Base-by-base conservation (phyloP, 2,797 vertebrate genomes). In the Microcaecilia unicolor region DNA sequence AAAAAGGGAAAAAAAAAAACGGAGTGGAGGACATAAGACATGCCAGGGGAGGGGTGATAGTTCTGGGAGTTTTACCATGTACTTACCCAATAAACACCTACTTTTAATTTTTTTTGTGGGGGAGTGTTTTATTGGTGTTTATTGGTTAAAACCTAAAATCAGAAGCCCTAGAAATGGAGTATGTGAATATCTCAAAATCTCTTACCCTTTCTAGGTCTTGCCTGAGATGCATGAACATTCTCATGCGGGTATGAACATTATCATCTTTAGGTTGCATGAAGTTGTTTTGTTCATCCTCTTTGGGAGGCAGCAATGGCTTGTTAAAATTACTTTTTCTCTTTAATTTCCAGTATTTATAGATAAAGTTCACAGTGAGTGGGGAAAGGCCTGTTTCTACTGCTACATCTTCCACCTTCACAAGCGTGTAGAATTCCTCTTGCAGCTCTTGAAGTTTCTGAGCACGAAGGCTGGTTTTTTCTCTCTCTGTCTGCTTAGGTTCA, bases 151-250 rank as follows among this genome's bases (percentile, higher is more conserved):
- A n/a, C n/a, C n/a, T n/a, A n/a, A n/a, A n/a, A n/a, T n/a, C n/a
- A n/a, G n/a, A n/a, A n/a, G n/a, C n/a, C n/a, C n/a, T n/a, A n/a
- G n/a, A n/a, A n/a, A n/a, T n/a, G n/a, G n/a, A n/a, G n/a, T n/a
- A n/a, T n/a, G n/a, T n/a, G n/a, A n/a, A n/a, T n/a, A n/a, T n/a
- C n/a, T n/a, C n/a, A n/a, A n/a, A n/a, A n/a, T n/a, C 9, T 39
- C 80, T 81, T 78, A 99, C 96, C 87, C 95, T 87, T 58, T 99
- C 96, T 48, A 99, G 68, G 70, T 99, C 96, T 70, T 99, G 95
- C 3, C 95, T 81, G 40, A 99, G 85, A 47, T 99, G 93, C 96
- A 99, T 99, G 70, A 99, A 99, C 96, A 98, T 99, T 57, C 92
- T 84, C 93, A 98, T 97, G 52, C 96, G 90, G n/a, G 91, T 96